Conservation (phyloP, 2,113 vertebrate genomes). For the Clarias macrocephalus region DNA sequence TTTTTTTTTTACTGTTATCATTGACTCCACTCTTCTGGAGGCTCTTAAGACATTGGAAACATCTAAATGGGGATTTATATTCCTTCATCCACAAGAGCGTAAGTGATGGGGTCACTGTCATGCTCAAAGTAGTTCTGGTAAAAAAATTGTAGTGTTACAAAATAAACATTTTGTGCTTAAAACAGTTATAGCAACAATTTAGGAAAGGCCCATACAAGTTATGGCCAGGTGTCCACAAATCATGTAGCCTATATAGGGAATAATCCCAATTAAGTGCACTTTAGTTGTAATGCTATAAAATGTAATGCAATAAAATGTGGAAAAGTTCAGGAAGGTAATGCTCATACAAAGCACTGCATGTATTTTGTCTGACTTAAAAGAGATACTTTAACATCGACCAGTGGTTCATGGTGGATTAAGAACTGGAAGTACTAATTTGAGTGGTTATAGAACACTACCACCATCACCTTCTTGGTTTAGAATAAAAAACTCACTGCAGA, state of each 20-base stretch:
- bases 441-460: not conserved
- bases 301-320: not conserved
- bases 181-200: not conserved
- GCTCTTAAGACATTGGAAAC: not conserved
- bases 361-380: not conserved
- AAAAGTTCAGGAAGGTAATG: not conserved
- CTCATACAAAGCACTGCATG: not conserved
- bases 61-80: not conserved
- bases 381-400: not conserved
- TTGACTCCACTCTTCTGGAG: not conserved
- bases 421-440: not conserved
- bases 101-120: not conserved
- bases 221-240: not conserved
- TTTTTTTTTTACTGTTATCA: not conserved
- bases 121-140: too few relatives aligned
- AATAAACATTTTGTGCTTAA: not conserved
- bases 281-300: not conserved
- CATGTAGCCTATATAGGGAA: not conserved
- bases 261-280: not conserved
- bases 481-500: slow-evolving; percentile 36
- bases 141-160: not conserved
- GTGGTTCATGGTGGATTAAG: not conserved
- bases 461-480: slow-evolving; percentile 22
- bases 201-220: not conserved
- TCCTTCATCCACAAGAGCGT: not conserved